Evolutionary conservation across 2,797 vertebrate genomes (phyloP), one percentile per base, ranked within the genome.

Genomic region (Peromyscus eremicus): DNA sequence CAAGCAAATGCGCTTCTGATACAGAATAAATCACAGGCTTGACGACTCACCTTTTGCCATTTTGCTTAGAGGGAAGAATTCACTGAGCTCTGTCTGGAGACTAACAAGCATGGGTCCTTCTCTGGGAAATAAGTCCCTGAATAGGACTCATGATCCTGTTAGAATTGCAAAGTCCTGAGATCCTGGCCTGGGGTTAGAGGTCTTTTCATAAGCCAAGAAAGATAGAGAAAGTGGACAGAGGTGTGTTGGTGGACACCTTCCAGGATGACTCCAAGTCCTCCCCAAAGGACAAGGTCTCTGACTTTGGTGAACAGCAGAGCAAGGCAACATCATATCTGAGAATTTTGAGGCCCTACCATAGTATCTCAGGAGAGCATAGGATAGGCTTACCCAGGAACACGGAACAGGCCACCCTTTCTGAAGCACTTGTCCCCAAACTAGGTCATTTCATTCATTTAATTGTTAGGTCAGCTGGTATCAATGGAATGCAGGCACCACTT

Each of bases 21-120:
- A 97, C 12, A 98, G 91, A 98, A 96, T 98, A 98, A 98, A 98
- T 98, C 97, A 95, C 96, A 98, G 81, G 40, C 97, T 96, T 95
- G 97, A 98, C 97, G 95, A 97, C 97, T 97, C 98, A 6, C 97
- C 49, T 79, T 91, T 97, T 97, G 89, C 95, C 96, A 64, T 96
- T 97, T 96, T 95, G 92, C 96, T 92, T 95, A 96, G 83, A 81
- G 37, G 76, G 14, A 13, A 92, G 96, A 91, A 96, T 96, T 87
- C 60, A 21, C 27, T 91, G 71, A 27, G 55, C 1, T 94, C 29
- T 46, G 82, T 46, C 2, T 34, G 71, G 60, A 79, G 62, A 70
- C 13, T 25, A 66, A 49, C 79, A 84, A 90, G 52, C 25, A 4
- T 21, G 27, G 0, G 2, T 57, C 13, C 9, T n/a, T 82, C n/a